A percentile compares a stretch with the other conserved stretches of the same genome.
These are phyloP conservation scores for Cataglyphis livida DNA, from an alignment of 2,888 invertebrate species.

Conservation along the genomic window DNA sequence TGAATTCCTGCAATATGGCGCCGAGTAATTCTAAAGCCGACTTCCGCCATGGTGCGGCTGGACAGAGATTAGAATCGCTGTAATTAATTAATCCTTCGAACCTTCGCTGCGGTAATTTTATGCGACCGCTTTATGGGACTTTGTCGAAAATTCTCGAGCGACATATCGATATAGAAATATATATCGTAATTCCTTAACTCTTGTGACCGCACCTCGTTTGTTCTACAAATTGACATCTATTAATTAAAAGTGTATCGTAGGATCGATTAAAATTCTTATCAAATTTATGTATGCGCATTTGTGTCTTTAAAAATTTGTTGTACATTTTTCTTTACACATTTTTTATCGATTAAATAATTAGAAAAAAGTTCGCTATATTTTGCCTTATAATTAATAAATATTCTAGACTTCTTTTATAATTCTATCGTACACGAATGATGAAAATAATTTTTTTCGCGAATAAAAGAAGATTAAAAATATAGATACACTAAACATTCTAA, in stretches of 20 bases:
- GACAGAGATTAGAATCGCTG: constrained; percentile 19
- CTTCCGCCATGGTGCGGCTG: neutral
- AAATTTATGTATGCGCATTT: neutral
- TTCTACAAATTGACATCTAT: constrained; percentile 14
- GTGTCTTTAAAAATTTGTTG: neutral
- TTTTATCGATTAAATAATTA: neutral
- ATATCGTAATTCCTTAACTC: constrained; percentile 11
- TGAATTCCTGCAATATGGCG: constrained; percentile 38
- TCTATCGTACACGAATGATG: neutral
- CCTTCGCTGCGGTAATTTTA: constrained; percentile 45
- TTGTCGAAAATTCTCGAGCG: constrained; percentile 18
- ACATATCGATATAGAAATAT: constrained; percentile 9
- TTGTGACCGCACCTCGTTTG: neutral
- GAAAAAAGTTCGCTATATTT: neutral
- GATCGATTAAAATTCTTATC: neutral
- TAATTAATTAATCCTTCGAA: constrained; percentile 50
- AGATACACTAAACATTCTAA: neutral
- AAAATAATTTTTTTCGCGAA: neutral
- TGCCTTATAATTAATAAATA: neutral
- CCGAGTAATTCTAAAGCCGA: constrained; percentile 32
- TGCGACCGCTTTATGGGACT: constrained; percentile 28
- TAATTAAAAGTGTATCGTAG: neutral
- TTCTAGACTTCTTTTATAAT: neutral
- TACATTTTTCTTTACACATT: neutral
- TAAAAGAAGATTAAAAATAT: neutral